Evolutionary conservation across 2,888 invertebrate genomes (phyloP), one percentile per base, ranked within the genome.

Genomic region (Noctua janthina): DNA sequence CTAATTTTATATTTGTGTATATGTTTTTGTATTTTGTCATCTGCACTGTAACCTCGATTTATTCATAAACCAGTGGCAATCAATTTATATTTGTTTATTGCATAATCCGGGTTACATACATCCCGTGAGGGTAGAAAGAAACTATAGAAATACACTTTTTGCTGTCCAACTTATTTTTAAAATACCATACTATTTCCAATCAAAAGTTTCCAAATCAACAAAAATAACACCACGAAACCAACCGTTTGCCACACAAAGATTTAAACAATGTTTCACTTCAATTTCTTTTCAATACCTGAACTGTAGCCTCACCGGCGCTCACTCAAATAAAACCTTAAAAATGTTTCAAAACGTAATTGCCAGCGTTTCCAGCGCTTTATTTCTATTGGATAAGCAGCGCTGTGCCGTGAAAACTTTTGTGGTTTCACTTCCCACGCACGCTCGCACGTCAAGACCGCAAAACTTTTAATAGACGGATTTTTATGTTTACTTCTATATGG

Each of bases 361-460:
- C 66, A 85, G 81, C 76, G 29, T 74, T 76, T 87, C 62, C 70
- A 87, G 85, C 76, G 70, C 78, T 81, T 76, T 79, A 74, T 79
- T 81, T 88, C 74, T 83, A 81, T 82, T 81, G 71, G 67, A 49
- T 70, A 81, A 83, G 77, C 78, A 87, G 85, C 64, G 69, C 51
- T 77, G 85, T 78, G 74, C 77, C 76, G 79, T 82, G 85, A 81
- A 87, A 90, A 90, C 86, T 91, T 92, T 89, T 87, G 91, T 76
- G 90, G 90, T 89, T 91, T 88, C 81, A 89, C 88, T 91, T 86
- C 79, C 82, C 90, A 91, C 90, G 91, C 90, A 91, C 85, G 86
- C 83, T 87, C 78, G 75, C 80, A 72, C 87, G 74, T 81, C 62
- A 76, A 66, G 56, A 59, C 59, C 68, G 79, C 79, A 66, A 75